Evolutionary conservation across 1,140 invertebrate species (phyloP).

Genomic region (Eriosoma lanigerum): DNA sequence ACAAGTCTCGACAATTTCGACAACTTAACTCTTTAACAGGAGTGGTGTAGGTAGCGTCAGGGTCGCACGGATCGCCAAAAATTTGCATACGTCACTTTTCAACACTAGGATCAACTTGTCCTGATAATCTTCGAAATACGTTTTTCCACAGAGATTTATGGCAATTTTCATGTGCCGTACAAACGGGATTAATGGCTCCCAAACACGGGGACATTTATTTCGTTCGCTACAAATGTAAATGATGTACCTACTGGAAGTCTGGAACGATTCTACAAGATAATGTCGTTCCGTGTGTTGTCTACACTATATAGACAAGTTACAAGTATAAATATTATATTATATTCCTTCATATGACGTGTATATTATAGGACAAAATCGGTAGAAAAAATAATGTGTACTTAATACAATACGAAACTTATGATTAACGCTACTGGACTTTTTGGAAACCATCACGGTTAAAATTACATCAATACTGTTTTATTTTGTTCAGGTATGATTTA

Average conservation of each 20-base stretch:
- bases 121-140: constrained; percentile 45
- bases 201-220: constrained; percentile 24
- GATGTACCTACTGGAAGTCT: background rate
- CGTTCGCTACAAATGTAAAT: constrained; percentile 33
- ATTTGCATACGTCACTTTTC: constrained; percentile 51
- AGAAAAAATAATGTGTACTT: no score
- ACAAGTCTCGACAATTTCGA: constrained; percentile 46
- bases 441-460: no score
- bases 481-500: no score
- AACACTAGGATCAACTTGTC: constrained; percentile 50
- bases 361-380: no score
- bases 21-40: constrained; percentile 46
- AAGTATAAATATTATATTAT: no score
- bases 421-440: no score
- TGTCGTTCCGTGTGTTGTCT: background rate
- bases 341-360: no score
- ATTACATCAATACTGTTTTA: no score
- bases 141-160: constrained; percentile 39
- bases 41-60: background rate
- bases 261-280: no score
- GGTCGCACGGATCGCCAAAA: background rate
- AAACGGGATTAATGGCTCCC: constrained; percentile 23
- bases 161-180: constrained; percentile 4
- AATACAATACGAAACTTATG: no score
- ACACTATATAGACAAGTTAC: background rate